Conservation (phyloP, 2,888 invertebrate genomes). For the Amphipoea lucens region DNA sequence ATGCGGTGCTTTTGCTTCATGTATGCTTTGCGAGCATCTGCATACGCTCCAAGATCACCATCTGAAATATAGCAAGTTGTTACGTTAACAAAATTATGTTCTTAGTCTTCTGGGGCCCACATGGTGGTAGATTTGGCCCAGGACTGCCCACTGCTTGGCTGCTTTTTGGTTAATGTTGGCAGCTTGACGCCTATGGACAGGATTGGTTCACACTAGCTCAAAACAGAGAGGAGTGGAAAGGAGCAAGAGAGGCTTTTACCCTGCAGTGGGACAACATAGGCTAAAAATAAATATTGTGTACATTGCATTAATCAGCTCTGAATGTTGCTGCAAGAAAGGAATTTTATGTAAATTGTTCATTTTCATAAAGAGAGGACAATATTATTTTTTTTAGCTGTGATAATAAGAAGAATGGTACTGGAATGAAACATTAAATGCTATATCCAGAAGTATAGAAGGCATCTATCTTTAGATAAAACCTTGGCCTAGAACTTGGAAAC, state of each 20-base stretch:
- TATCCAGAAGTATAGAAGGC: neutral
- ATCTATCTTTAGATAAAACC: neutral
- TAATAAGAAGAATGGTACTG: too few species aligned
- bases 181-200: neutral
- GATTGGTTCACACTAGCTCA: neutral
- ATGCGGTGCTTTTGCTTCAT: slow-evolving; percentile 99
- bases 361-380: neutral
- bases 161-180: neutral
- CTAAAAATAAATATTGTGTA: neutral
- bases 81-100: slow-evolving; percentile 13
- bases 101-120: neutral
- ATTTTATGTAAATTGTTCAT: neutral
- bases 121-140: neutral
- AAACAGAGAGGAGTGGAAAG: too few species aligned
- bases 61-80: slow-evolving; percentile 88
- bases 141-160: neutral
- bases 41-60: slow-evolving; percentile 96
- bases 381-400: too few species aligned
- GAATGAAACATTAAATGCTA: neutral
- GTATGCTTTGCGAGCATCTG: slow-evolving; percentile 93
- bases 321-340: neutral
- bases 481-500: neutral
- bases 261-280: too few species aligned
- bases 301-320: neutral
- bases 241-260: too few species aligned